These are phyloP conservation scores for Crypturellus tataupa DNA, from an alignment of 2,797 vertebrate species.

Conservation along the genomic window DNA sequence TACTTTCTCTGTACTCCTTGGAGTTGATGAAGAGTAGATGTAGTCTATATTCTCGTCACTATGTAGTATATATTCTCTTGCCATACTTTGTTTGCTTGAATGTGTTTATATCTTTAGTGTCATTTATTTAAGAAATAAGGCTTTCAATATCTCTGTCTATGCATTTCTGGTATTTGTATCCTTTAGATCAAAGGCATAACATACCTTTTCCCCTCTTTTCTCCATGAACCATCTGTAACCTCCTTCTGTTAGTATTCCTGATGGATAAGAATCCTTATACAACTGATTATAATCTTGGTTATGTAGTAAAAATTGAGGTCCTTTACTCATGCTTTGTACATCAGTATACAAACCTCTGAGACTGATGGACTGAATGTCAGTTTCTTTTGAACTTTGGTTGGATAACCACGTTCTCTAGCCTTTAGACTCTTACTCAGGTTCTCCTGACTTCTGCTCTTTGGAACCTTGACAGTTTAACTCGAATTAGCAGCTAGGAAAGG, in stretches of 20 bases:
- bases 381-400: neutral
- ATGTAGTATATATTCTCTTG: neutral
- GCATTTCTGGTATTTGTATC: neutral
- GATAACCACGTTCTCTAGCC: neutral
- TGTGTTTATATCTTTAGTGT: conserved; percentile 32
- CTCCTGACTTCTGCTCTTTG: neutral
- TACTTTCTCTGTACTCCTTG: neutral
- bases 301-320: neutral
- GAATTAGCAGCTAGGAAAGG: neutral
- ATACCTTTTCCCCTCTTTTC: neutral
- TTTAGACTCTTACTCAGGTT: neutral
- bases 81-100: conserved; percentile 14
- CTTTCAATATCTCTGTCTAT: neutral
- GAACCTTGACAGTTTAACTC: neutral
- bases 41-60: neutral
- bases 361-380: neutral
- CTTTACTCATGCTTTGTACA: neutral
- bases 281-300: neutral
- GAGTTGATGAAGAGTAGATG: too few relatives aligned
- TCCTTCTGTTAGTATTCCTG: neutral
- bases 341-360: neutral
- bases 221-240: neutral
- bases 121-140: conserved; percentile 6
- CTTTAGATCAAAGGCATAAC: neutral
- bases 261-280: neutral